Evolutionary conservation across 2,113 vertebrate species (phyloP), one percentile per base, ranked within the genome.

Genomic region (Misgurnus mizolepis): DNA sequence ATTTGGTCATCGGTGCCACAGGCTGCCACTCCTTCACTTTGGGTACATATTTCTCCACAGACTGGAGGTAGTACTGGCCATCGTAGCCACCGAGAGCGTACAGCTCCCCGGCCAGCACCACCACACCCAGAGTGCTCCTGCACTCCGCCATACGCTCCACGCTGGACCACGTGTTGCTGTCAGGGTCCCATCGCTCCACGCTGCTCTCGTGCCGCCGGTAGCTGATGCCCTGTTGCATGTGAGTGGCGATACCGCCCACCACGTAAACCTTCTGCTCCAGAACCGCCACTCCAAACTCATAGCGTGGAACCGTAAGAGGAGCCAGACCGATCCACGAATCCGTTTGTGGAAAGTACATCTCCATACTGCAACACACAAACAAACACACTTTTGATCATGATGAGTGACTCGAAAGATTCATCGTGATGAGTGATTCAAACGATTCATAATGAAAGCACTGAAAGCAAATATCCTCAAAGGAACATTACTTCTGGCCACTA

Each of bases 291-390:
- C 97, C 98, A 45, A 98, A 99, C 80, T 99, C 98, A 43, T 95
- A 97, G 66, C 98, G 95, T 1, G 98, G 95, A 74, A 96, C 95
- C 70, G 93, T 95, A 5, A 99, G 93, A 0, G 98, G 97, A 4
- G 98, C 97, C 88, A 99, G 93, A 47, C 96, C 96, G 39, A 98
- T 98, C 98, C 98, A 99, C 0, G 98, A 97, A 88, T 99, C 97
- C 0, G 95, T 98, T 89, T 98, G 96, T 22, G 98, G 98, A 86
- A 98, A 99, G 83, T 97, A 99, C 98, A 99, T 98, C 89, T 99
- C 97, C 92, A 95, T 96, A 76, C 97, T 98, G 91, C 3, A 81
- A 86, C 11, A 89, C 49, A 87, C 76, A 82, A 17, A 77, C 58
- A 15, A 10, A 55, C 41, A 64, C 45, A 15, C 78, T 34, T 34